Evolutionary conservation across 2,888 invertebrate species (phyloP).

Genomic region (Drosophila peninsularis): DNA sequence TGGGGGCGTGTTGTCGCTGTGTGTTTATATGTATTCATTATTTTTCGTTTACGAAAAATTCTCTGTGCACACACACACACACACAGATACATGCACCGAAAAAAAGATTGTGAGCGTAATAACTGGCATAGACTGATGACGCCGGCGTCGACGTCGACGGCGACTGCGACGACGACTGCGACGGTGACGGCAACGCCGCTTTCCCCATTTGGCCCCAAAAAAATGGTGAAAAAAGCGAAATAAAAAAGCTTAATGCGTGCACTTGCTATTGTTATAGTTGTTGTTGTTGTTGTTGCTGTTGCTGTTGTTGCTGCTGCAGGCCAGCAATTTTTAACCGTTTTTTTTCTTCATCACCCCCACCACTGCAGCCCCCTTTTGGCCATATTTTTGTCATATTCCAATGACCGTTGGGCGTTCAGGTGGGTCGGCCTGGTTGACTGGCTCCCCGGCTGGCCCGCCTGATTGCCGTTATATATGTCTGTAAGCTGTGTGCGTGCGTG

Average conservation of each 20-base stretch:
- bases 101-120: constrained; percentile 78
- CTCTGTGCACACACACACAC: constrained; percentile 56
- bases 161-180: constrained; percentile 48
- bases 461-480: constrained; percentile 62
- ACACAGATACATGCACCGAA: constrained; percentile 47
- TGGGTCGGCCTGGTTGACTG: constrained; percentile 39
- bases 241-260: constrained; percentile 75
- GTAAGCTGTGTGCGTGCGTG: constrained; percentile 64
- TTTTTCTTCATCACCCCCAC: constrained; percentile 41
- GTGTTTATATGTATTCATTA: constrained; percentile 70
- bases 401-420: constrained; percentile 58
- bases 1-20: constrained; percentile 56
- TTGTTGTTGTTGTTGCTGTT: constrained; percentile 20
- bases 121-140: constrained; percentile 76
- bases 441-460: constrained; percentile 26
- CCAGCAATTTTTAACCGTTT: constrained; percentile 67
- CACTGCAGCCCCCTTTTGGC: constrained; percentile 17
- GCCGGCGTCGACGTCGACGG: constrained; percentile 46
- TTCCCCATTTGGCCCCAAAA: constrained; percentile 69
- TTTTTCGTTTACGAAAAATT: constrained; percentile 81
- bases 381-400: constrained; percentile 80
- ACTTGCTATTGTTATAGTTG: constrained; percentile 61
- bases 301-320: constrained; percentile 60
- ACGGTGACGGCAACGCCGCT: constrained; percentile 43
- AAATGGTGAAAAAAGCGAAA: constrained; percentile 41